Evolutionary conservation across 2,113 vertebrate genomes (phyloP), one percentile per base, ranked within the genome.

Genomic region (Tretioscincus oriximinensis): DNA sequence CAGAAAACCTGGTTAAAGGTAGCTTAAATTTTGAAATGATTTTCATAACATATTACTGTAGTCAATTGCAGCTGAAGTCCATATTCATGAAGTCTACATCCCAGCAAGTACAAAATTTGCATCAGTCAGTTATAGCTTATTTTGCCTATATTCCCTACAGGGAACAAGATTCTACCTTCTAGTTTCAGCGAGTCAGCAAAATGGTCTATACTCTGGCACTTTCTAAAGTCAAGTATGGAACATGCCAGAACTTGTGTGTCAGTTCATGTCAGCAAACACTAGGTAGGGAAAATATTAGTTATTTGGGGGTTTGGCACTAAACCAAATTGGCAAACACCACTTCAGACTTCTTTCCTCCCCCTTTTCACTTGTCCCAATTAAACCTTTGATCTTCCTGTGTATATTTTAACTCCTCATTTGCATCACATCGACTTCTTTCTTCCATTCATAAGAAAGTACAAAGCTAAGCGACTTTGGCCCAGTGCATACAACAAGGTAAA

Each of bases 361-460:
- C 76, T 41, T 51, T 81, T 67, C 83, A 18, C 9, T 90, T 88
- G 61, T 41, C 49, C 51, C 8, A 70, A 1, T 28, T 76, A 22
- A 75, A 47, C 72, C 35, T 77, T 80, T 87, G 71, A 81, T 81
- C 58, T 85, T 66, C n/a, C 82, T 86, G 31, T 67, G 80, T 20
- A 2, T 82, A 28, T 51, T 41, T 83, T 87, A 81, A 4, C 21
- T 60, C 49, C 14, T 71, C 58, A 85, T 82, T 75, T 83, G 47
- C 71, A 78, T 76, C 80, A 22, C 12, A 71, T 41, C 73, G 75
- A 16, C 24, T 86, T 24, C 11, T 61, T 82, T 81, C 67, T 72
- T 83, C 76, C 20, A 88, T 85, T 87, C 84, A 68, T 47, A 86
- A 83, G 84, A 72, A 90, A 84, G 26, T 73, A 79, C 47, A 87